Percentiles rank a stretch among this genome's conserved stretches.
Conservation (phyloP, 1,140 invertebrate genomes). For the Drosophila lacertosa region DNA sequence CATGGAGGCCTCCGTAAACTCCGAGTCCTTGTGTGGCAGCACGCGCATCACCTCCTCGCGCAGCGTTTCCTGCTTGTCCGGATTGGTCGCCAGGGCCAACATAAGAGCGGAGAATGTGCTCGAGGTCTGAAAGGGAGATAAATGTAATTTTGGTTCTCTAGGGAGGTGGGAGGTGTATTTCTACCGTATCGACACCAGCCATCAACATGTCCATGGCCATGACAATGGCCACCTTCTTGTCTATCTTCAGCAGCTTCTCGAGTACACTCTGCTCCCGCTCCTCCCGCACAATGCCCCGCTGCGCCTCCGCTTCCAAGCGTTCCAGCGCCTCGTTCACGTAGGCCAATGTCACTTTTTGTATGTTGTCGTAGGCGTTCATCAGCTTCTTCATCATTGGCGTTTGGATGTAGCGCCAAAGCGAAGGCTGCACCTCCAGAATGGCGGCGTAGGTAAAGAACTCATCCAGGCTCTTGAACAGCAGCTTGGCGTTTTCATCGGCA, state of each 20-base stretch:
- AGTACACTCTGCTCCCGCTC: conserved; percentile 65
- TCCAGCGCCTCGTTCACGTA: conserved; percentile 71
- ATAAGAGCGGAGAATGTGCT: conserved; percentile 46
- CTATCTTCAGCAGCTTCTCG: conserved; percentile 83
- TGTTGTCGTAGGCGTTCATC: conserved; percentile 84
- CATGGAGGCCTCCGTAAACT: conserved; percentile 85
- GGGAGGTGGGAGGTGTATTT: background rate
- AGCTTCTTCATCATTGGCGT: conserved; percentile 86
- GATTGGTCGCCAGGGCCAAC: conserved; percentile 87
- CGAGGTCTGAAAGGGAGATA: conserved; percentile 57
- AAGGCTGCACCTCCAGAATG: conserved; percentile 87
- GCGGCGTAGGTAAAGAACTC: conserved; percentile 87
- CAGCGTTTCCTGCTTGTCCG: conserved; percentile 88
- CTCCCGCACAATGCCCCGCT: conserved; percentile 31
- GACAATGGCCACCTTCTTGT: conserved; percentile 83
- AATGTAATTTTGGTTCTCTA: no score
- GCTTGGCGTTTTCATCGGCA: conserved; percentile 85
- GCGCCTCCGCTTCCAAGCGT: conserved; percentile 58
- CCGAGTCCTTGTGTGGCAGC: conserved; percentile 84
- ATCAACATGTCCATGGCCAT: conserved; percentile 82
- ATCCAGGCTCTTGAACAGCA: conserved; percentile 87
- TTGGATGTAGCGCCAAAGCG: conserved; percentile 86
- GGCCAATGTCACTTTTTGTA: conserved; percentile 43
- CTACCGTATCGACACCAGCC: conserved; percentile 78
- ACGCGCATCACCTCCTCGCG: conserved; percentile 86